A percentile compares a stretch with the other conserved stretches of the same genome.
phyloP scores from a whole-genome alignment of 2,888 invertebrate species.

The Eupithecia abbreviata region DNA sequence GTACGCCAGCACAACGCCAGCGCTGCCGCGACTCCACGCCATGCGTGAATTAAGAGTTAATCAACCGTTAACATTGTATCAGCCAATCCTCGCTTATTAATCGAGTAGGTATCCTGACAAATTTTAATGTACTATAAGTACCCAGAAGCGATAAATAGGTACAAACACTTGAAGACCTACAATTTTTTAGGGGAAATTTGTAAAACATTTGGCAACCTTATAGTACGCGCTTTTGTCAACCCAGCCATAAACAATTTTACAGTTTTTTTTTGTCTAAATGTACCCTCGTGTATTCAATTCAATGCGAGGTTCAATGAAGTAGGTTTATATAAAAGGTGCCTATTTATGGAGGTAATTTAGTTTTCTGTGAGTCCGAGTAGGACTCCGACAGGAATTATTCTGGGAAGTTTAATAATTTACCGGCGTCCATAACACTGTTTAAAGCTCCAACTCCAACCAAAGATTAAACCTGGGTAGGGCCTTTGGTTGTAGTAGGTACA shows the following conservation, averaged over 20 bases:
- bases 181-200: neutral
- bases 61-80: conserved; percentile 44
- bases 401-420: too few relatives aligned
- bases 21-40: too few relatives aligned
- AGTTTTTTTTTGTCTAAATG: neutral
- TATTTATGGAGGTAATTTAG: too few relatives aligned
- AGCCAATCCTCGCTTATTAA: conserved; percentile 31
- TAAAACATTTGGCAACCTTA: neutral
- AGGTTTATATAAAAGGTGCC: too few relatives aligned
- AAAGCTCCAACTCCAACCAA: too few relatives aligned
- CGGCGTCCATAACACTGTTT: too few relatives aligned
- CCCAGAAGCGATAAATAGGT: too few relatives aligned
- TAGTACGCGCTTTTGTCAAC: neutral
- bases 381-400: too few relatives aligned
- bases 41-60: conserved; percentile 38
- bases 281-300: neutral
- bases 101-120: neutral
- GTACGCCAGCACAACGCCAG: neutral
- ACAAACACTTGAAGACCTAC: neutral
- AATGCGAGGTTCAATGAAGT: neutral
- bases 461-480: too few relatives aligned
- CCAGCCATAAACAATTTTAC: neutral
- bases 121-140: neutral
- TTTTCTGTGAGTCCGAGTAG: too few relatives aligned
- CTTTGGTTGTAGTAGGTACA: too few relatives aligned